Evolutionary conservation across 2,113 vertebrate genomes (phyloP).

Genomic region (Chunga burmeisteri): DNA sequence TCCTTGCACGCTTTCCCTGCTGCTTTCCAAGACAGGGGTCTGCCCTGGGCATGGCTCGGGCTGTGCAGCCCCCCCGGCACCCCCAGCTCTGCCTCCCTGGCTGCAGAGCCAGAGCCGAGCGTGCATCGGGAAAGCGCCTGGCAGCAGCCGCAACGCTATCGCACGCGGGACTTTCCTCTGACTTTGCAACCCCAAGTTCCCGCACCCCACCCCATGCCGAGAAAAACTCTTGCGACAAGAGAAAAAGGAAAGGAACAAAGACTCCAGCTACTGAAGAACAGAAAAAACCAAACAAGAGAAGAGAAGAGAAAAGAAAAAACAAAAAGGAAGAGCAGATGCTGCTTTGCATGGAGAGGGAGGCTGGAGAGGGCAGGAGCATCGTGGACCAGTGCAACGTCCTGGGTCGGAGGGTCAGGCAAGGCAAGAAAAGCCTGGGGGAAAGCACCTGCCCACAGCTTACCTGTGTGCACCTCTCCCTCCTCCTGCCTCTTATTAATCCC

Average conservation of each 20-base stretch:
- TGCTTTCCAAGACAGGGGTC: not conserved
- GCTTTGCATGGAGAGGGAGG: not conserved
- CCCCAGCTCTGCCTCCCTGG: not conserved
- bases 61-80: not conserved
- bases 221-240: not conserved
- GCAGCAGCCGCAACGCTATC: not conserved
- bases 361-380: not conserved
- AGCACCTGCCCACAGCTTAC: slow-evolving; percentile 68
- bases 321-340: not conserved
- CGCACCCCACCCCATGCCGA: not conserved
- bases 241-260: not conserved
- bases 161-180: not conserved
- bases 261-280: not conserved
- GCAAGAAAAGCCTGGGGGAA: not conserved
- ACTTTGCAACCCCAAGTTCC: not conserved
- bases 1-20: not conserved
- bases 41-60: not conserved
- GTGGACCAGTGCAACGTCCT: not conserved
- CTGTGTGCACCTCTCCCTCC: slow-evolving; percentile 75
- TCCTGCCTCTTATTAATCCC: slow-evolving; percentile 59
- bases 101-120: not conserved
- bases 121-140: not conserved
- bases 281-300: not conserved
- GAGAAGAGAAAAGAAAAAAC: not conserved
- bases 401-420: not conserved